phyloP scores from a whole-genome alignment of 35 echinoderm and acorn worm genomes.

The Heliocidaris tuberculata region DNA sequence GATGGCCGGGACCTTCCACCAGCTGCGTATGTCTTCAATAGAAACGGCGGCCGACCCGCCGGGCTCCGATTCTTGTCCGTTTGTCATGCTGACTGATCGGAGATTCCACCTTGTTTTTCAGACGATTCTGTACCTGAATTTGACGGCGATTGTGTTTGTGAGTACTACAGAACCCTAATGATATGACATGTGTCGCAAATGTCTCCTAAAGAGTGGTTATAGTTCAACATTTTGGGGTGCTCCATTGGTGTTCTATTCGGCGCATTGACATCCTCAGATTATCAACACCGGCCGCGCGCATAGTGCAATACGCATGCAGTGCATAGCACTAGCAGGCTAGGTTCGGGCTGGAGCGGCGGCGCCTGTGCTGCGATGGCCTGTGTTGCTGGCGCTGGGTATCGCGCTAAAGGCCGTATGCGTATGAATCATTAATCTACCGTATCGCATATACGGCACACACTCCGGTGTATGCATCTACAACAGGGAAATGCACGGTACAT shows the following conservation, averaged over 20 bases:
- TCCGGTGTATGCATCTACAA: not conserved
- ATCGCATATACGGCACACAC: too few relatives aligned
- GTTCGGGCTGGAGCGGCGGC: not conserved
- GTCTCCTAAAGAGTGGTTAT: not conserved
- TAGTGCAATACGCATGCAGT: not conserved
- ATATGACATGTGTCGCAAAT: not conserved
- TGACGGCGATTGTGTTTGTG: not conserved
- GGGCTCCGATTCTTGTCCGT: not conserved
- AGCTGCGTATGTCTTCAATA: slow-evolving; percentile 81
- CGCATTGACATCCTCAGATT: too few relatives aligned
- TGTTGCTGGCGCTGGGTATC: too few relatives aligned
- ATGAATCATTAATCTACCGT: too few relatives aligned
- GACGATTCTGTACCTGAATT: not conserved
- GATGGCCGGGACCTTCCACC: slow-evolving; percentile 97
- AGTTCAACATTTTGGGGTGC: not conserved
- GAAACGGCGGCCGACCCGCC: slow-evolving; percentile 58
- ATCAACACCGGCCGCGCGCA: too few relatives aligned
- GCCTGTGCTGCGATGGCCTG: not conserved
- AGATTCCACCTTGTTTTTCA: not conserved
- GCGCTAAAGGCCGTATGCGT: too few relatives aligned
- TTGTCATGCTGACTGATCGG: not conserved
- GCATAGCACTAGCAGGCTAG: too few relatives aligned
- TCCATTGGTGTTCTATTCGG: not conserved
- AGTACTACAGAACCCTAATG: not conserved
- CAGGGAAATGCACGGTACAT: not conserved